A percentile compares a stretch with the other conserved stretches of the same genome.
phyloP scores from a whole-genome alignment of 2,113 vertebrate genomes.

The Actenoides lindsayi region DNA sequence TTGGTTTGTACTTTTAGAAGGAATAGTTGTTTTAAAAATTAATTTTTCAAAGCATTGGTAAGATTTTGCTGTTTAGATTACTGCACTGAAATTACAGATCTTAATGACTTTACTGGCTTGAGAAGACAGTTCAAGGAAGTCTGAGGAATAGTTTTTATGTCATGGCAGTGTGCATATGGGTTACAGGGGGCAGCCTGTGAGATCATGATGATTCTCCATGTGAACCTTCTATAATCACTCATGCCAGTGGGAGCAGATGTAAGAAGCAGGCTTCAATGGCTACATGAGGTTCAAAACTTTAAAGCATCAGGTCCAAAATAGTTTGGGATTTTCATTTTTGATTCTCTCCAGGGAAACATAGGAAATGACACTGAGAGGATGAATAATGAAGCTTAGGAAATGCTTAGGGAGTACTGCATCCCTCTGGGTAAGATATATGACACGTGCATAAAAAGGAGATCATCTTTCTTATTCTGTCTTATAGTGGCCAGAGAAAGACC shows the following conservation, averaged over 20 bases:
- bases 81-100: background rate
- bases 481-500: background rate
- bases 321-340: background rate
- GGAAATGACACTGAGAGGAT: background rate
- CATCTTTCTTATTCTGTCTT: background rate
- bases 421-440: background rate
- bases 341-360: background rate
- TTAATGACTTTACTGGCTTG: background rate
- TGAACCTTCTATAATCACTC: background rate
- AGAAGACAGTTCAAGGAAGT: background rate
- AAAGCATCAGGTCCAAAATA: background rate
- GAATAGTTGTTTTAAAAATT: background rate
- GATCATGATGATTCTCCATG: background rate
- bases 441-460: background rate
- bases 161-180: accelerated
- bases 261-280: background rate
- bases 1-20: background rate
- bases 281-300: background rate
- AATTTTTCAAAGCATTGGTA: background rate
- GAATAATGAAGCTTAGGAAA: background rate
- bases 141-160: background rate
- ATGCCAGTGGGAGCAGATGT: background rate
- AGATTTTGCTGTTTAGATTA: background rate
- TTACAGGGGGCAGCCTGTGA: background rate
- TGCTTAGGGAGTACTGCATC: background rate